These are phyloP conservation scores for Ciconia stormi DNA, from an alignment of 2,113 vertebrate genomes.

Conservation along the genomic window DNA sequence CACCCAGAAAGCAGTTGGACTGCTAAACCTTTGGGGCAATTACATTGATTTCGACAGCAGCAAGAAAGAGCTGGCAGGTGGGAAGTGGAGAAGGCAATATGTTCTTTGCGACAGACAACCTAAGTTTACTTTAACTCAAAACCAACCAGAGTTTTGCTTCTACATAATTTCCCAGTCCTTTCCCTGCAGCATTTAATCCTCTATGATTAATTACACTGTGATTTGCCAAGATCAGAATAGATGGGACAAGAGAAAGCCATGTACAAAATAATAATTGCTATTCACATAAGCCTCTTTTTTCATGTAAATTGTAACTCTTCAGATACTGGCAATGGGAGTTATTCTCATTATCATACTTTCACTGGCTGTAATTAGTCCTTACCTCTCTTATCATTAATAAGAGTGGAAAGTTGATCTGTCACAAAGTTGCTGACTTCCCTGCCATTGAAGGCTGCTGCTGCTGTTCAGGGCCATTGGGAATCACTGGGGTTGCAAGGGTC, in stretches of 20 bases:
- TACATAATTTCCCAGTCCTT: background rate
- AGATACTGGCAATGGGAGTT: background rate
- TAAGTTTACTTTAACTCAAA: background rate
- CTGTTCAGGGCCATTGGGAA: background rate
- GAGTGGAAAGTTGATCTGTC: background rate
- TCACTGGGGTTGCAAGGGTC: background rate
- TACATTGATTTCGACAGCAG: background rate
- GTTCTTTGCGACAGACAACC: background rate
- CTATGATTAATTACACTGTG: background rate
- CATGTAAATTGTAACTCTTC: background rate
- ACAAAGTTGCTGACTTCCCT: rapidly evolving
- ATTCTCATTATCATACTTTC: background rate
- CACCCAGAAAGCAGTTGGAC: background rate
- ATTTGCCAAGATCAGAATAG: background rate
- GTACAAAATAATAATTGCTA: background rate
- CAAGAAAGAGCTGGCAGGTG: background rate
- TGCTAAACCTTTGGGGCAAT: background rate
- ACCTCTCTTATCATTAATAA: background rate
- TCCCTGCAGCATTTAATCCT: background rate
- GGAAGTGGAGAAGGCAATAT: background rate
- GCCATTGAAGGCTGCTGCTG: background rate
- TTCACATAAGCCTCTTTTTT: background rate
- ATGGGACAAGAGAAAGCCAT: background rate
- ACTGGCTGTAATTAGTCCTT: background rate
- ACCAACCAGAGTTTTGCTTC: background rate